Conservation (phyloP, 2,113 vertebrate species). For the Carassius carassius region DNA sequence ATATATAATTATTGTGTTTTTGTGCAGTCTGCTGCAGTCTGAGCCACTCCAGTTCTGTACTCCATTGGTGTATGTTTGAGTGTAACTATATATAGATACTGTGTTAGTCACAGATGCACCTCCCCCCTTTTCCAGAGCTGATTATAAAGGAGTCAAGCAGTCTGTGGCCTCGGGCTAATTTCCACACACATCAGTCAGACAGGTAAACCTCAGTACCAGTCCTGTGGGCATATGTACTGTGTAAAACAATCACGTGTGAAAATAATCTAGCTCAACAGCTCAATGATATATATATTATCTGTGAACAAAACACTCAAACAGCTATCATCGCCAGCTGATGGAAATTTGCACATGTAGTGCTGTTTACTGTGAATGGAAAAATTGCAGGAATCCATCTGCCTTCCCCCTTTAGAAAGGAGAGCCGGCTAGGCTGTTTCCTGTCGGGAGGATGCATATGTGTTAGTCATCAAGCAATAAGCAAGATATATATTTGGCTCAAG, state of each 20-base stretch:
- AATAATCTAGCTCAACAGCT: background rate
- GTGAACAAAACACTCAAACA: background rate
- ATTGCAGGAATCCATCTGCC: background rate
- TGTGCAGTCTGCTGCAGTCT: background rate
- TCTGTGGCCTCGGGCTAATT: slow-evolving; percentile 62
- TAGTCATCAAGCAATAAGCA: slow-evolving; percentile 48
- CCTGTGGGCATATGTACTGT: slow-evolving; percentile 25
- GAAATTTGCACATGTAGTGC: background rate
- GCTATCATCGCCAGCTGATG: slow-evolving; percentile 1
- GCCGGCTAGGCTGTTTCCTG: slow-evolving; percentile 40
- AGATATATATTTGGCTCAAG: slow-evolving; percentile 3
- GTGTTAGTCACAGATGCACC: slow-evolving; percentile 43
- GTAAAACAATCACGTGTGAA: background rate
- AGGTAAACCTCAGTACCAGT: slow-evolving; percentile 45
- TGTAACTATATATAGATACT: slow-evolving; percentile 41
- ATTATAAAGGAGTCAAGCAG: slow-evolving; percentile 58
- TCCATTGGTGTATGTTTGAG: slow-evolving; percentile 32
- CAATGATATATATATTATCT: background rate
- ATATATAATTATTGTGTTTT: background rate
- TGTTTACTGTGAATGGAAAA: background rate
- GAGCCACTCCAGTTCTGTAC: slow-evolving; percentile 6
- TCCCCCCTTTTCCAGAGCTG: slow-evolving; percentile 47
- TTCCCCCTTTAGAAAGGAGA: background rate
- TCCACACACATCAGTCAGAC: slow-evolving; percentile 49
- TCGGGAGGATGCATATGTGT: slow-evolving; percentile 45